Percentiles rank a stretch among this genome's conserved stretches.
phyloP scores from a whole-genome alignment of 2,797 vertebrate species.

The Sebastes matsubarae region DNA sequence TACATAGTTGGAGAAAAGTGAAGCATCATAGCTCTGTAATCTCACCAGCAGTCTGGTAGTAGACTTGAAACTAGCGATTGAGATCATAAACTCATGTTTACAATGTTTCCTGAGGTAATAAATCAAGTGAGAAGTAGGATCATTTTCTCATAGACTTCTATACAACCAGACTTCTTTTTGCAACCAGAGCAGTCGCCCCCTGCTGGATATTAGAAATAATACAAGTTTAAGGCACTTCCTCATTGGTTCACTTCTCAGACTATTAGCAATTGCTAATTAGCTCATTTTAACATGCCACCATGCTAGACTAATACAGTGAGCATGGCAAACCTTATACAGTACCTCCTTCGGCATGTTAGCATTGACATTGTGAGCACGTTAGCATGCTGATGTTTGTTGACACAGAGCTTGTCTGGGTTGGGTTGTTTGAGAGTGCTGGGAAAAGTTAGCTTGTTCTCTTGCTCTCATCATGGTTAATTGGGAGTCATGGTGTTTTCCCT shows the following conservation, averaged over 20 bases:
- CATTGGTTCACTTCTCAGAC: no score
- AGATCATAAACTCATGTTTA: no score
- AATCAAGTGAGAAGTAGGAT: no score
- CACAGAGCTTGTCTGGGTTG: not conserved
- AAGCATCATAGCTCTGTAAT: not conserved
- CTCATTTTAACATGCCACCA: not conserved
- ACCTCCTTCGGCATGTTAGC: not conserved
- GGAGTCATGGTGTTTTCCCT: conserved; percentile 7
- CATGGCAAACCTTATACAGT: not conserved
- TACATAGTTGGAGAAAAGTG: not conserved
- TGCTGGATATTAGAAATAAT: no score
- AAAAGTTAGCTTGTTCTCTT: not conserved
- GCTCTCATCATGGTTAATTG: conserved; percentile 1
- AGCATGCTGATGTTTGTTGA: not conserved
- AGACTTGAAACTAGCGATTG: no score
- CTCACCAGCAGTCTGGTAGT: not conserved
- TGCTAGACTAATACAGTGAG: not conserved
- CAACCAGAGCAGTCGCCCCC: no score
- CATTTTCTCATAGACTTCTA: no score
- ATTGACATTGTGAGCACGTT: not conserved
- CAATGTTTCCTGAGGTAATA: no score
- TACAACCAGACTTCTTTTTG: no score
- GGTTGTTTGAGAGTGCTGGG: not conserved
- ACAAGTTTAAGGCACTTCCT: no score
- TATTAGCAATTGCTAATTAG: not conserved